Percentiles rank a stretch among this genome's conserved stretches.
These are phyloP conservation scores for Nyctalus aviator DNA, from an alignment of 2,797 vertebrate genomes.

Conservation along the genomic window DNA sequence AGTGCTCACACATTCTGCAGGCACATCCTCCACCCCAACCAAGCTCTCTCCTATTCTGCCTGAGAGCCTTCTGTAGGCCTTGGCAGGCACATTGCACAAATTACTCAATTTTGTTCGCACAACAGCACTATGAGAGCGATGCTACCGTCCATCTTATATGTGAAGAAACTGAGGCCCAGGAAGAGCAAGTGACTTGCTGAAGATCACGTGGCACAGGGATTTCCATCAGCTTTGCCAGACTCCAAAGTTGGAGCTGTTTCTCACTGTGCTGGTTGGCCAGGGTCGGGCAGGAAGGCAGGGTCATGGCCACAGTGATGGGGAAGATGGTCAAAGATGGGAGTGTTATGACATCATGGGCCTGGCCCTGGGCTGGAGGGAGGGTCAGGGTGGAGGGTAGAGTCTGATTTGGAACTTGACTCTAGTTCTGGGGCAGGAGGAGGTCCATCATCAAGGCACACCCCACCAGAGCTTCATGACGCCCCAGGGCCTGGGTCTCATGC, in stretches of 20 bases:
- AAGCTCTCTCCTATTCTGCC: background rate
- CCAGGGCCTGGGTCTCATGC: background rate
- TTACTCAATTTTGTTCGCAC: background rate
- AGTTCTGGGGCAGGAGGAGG: background rate
- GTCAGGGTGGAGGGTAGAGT: fast-evolving
- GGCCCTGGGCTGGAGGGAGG: background rate
- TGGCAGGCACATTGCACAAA: background rate
- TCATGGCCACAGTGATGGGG: background rate
- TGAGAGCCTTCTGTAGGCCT: background rate
- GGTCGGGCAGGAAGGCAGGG: background rate
- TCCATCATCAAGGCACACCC: background rate
- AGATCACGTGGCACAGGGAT: background rate
- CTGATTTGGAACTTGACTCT: background rate
- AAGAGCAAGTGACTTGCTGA: background rate
- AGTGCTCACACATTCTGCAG: background rate
- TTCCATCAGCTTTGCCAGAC: background rate
- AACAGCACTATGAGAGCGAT: background rate
- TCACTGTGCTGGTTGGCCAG: background rate
- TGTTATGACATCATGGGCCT: fast-evolving
- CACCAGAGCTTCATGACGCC: background rate
- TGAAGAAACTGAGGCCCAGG: background rate
- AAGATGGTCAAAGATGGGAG: background rate
- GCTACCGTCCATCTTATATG: too few species aligned
- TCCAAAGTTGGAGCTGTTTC: background rate
- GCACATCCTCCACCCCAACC: background rate